Evolutionary conservation across 2,113 vertebrate species (phyloP).

Genomic region (Plotosus lineatus): DNA sequence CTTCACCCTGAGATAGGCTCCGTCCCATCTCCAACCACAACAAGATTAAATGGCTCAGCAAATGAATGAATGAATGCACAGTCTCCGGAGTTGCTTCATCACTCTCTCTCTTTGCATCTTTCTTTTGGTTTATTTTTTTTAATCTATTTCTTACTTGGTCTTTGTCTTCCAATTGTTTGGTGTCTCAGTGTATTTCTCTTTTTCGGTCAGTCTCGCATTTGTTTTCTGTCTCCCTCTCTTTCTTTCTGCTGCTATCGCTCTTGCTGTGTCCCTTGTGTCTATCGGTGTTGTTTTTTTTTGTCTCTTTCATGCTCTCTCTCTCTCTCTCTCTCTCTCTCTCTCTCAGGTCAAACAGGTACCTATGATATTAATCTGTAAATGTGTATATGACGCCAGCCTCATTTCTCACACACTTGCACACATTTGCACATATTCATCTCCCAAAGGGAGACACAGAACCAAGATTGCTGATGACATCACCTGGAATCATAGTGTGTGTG

Average conservation of each 20-base stretch:
- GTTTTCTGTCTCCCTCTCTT: slow-evolving; percentile 23
- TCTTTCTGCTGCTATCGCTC: not conserved
- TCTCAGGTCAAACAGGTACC: slow-evolving; percentile 20
- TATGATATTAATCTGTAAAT: slow-evolving; percentile 4
- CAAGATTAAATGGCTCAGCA: no score
- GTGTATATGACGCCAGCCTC: slow-evolving; percentile 23
- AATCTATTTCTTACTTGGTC: no score
- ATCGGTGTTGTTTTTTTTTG: slow-evolving; percentile 30
- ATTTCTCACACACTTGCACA: slow-evolving; percentile 22
- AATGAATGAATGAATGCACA: no score
- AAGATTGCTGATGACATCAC: slow-evolving; percentile 49
- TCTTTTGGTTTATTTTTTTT: not conserved
- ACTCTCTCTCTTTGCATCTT: not conserved
- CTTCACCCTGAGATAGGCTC: no score
- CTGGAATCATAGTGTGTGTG: slow-evolving; percentile 36
- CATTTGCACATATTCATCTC: slow-evolving; percentile 19
- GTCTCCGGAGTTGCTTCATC: not conserved
- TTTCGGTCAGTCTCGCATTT: not conserved
- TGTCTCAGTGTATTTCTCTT: not conserved
- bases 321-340: slow-evolving; percentile 3
- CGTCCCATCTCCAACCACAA: no score
- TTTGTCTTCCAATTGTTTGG: no score
- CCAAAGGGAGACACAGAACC: slow-evolving; percentile 35
- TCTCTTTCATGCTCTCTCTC: slow-evolving; percentile 18
- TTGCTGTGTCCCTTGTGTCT: slow-evolving; percentile 11